These are phyloP conservation scores for Colinus virginianus DNA, from an alignment of 2,113 vertebrate species.

Conservation along the genomic window DNA sequence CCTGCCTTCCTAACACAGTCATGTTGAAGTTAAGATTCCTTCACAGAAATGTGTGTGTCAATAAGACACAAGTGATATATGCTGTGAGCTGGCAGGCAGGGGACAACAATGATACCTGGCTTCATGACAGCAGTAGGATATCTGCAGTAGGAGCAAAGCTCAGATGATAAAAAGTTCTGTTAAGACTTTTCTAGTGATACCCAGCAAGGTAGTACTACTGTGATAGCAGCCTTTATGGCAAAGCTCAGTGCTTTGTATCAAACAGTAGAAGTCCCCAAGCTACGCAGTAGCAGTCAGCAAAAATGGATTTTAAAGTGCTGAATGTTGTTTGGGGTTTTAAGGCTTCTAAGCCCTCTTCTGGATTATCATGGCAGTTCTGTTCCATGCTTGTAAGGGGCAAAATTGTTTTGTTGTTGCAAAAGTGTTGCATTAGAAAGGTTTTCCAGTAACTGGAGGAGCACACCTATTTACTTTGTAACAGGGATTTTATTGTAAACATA, in stretches of 20 bases:
- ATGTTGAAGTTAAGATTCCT: neutral
- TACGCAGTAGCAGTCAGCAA: neutral
- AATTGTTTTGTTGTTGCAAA: neutral
- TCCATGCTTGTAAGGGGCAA: neutral
- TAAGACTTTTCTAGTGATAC: neutral
- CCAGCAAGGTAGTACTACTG: neutral
- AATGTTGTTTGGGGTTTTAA: neutral
- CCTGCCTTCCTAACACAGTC: neutral
- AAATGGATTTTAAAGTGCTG: conserved; percentile 6
- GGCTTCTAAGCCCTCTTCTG: conserved; percentile 1
- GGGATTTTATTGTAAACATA: neutral
- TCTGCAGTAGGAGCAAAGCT: neutral
- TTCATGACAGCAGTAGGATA: neutral
- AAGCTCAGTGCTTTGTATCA: neutral
- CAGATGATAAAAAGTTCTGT: neutral
- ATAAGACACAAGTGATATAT: neutral
- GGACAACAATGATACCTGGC: no score
- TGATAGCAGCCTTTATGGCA: neutral
- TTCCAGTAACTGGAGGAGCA: neutral
- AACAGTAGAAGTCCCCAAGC: neutral
- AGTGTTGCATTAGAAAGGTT: neutral
- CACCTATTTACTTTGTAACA: neutral
- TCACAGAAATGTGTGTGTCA: neutral
- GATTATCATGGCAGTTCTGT: neutral
- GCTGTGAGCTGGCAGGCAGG: neutral